phyloP scores from a whole-genome alignment of 1,140 invertebrate genomes.

The Lepidurus couesii region DNA sequence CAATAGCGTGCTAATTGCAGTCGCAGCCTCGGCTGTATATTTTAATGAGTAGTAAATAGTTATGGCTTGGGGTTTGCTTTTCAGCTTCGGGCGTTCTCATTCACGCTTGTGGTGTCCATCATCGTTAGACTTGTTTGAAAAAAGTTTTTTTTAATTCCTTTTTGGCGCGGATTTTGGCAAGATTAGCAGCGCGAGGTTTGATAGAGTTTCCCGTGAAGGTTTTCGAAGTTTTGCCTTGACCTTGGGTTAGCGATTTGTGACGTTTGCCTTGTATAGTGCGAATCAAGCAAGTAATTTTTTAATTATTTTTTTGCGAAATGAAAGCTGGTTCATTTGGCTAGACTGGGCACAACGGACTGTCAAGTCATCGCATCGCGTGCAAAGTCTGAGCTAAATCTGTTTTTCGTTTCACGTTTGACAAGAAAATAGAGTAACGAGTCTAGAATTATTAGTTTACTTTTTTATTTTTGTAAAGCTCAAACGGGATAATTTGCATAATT shows the following conservation, averaged over 20 bases:
- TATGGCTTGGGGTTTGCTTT: background rate
- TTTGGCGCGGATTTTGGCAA: background rate
- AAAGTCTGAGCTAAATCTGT: background rate
- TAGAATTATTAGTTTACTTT: background rate
- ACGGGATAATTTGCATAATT: background rate
- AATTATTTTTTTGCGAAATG: background rate
- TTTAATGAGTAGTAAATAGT: background rate
- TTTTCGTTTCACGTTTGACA: background rate
- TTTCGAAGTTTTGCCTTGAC: background rate
- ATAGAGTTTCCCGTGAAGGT: background rate
- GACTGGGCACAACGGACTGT: background rate
- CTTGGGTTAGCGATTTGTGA: background rate
- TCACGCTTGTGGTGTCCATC: slow-evolving; percentile 7
- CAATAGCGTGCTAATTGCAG: slow-evolving; percentile 18
- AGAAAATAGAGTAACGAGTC: background rate
- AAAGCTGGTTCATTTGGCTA: background rate
- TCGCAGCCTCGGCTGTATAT: background rate
- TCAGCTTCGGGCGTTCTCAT: slow-evolving; percentile 1
- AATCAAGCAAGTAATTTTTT: background rate
- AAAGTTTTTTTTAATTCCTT: background rate
- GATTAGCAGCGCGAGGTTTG: background rate
- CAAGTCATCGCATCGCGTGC: background rate
- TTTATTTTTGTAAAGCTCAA: background rate
- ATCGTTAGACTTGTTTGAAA: background rate
- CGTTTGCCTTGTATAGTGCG: background rate